Evolutionary conservation across 1,140 invertebrate genomes (phyloP), one percentile per base, ranked within the genome.

Genomic region (Trichogramma pretiosum): DNA sequence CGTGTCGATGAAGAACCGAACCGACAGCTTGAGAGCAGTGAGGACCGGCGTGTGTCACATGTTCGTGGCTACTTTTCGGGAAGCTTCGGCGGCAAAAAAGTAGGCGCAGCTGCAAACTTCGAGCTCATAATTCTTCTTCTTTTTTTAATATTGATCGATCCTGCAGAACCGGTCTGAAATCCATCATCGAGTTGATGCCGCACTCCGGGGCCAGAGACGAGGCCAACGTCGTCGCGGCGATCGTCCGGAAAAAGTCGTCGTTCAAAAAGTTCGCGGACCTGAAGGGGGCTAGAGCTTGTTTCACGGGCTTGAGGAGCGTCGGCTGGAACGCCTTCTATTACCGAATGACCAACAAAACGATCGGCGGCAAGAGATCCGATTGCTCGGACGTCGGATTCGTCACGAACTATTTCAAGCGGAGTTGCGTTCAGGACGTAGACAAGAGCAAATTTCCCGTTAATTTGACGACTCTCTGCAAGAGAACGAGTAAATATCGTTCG

Each of bases 1-100:
- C 53, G 56, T 78, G 0, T 64, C 75, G 41, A 68, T 74, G 24
- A 54, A 59, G 8, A 73, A 65, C 28, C 57, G 66, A 16, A 62
- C 69, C 0, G 69, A 75, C 5, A 92, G 89, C 57, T 75, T 92
- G 67, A 60, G 78, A 9, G 74, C 76, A n/a, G 68, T 89, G 1
- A 61, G 69, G 10, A 59, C 68, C 3, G 73, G 76, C 18, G 59
- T 67, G 3, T 77, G 79, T 28, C 87, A 93, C 63, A 69, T 90
- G 9, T 69, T 80, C 0, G 60, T 82, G 2, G 72, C 75, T 7
- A 65, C 69, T 28, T 28, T 28, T 28, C 24, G 24, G 5, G 5
- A 5, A 28, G 17, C 8, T n/a, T 21, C 5, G 11, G 11, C 14
- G 14, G 26, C 2, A 40, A 26, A 40, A 28, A 28, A n/a, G n/a